phyloP scores from a whole-genome alignment of 2,888 invertebrate species.

The Sinelater perroti region DNA sequence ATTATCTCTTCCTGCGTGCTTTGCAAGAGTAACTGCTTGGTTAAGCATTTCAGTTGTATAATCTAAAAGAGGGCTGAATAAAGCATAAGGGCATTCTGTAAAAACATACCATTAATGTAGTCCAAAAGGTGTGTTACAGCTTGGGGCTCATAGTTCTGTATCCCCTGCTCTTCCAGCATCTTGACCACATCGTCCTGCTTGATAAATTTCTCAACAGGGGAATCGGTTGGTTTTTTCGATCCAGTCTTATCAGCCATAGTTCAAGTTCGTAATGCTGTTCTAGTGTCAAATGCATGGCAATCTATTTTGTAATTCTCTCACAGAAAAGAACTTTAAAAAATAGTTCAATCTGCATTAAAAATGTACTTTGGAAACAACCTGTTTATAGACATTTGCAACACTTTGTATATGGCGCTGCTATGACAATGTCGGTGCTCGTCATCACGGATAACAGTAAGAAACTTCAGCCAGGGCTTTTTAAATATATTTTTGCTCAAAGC shows the following conservation, averaged over 20 bases:
- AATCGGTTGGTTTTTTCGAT: background rate
- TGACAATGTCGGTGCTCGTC: no score
- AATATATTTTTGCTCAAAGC: no score
- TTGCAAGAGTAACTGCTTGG: constrained; percentile 27
- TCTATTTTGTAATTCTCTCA: background rate
- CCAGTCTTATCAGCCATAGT: background rate
- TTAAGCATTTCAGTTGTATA: constrained; percentile 29
- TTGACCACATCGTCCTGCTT: background rate
- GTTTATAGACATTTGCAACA: no score
- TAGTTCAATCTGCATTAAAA: no score
- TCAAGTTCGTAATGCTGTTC: background rate
- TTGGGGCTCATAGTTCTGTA: constrained; percentile 27
- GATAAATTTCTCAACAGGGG: background rate
- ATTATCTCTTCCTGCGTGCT: constrained; percentile 33
- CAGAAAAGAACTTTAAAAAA: no score
- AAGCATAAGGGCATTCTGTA: background rate
- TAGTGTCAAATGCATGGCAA: background rate
- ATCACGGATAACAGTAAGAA: no score
- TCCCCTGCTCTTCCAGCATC: constrained; percentile 24
- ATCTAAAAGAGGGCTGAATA: constrained; percentile 23
- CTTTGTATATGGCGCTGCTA: no score
- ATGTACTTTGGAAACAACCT: no score
- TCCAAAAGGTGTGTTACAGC: constrained; percentile 26
- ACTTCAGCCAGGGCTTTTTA: no score
- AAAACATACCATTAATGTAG: constrained; percentile 29